Base-by-base conservation (phyloP, 2,797 vertebrate species). In the Muraenolepis orangiensis region DNA sequence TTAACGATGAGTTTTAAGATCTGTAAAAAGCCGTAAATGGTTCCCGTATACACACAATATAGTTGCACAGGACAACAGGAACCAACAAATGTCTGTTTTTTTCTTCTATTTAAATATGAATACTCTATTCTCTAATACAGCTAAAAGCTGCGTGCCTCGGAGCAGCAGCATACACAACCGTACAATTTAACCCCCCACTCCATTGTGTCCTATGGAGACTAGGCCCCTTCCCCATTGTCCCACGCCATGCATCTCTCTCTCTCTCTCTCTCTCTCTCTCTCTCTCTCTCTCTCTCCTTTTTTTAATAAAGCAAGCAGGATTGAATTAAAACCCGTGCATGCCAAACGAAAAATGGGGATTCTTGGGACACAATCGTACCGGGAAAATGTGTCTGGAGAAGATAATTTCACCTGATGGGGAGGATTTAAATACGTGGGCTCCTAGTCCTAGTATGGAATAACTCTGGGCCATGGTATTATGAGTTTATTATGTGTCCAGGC, bases 331-430 rank as follows among this genome's bases (percentile, higher is more conserved):
- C 87, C 84, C 82, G 85, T 86, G 90, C 90, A 91, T 91, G 92
- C 93, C 90, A 89, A 93, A 93, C 91, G 90, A 92, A 93, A 91
- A 93, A 91, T 82, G 78, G 84, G 89, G 90, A 93, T 91, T 92
- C 92, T 90, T 90, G 88, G 88, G 91, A 92, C 74, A 90, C 89
- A 90, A 90, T 93, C 90, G 91, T 84, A 86, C 83, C 85, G 92
- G 92, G 93, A 92, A 93, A 94, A 92, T 93, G 91, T 94, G 93
- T 90, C 90, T 89, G 87, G 91, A 93, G 90, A 92, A 93, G 93
- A 95, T 95, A 94, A 95, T 93, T 94, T 86, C 85, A 86, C 90
- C 89, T 93, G 93, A 93, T 92, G 86, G 92, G 92, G 91, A 82
- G 87, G 87, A 91, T 93, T 93, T 92, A 89, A 91, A 92, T 87